These are phyloP conservation scores for Cephalopterus ornatus DNA, from an alignment of 2,113 vertebrate genomes.

Conservation along the genomic window DNA sequence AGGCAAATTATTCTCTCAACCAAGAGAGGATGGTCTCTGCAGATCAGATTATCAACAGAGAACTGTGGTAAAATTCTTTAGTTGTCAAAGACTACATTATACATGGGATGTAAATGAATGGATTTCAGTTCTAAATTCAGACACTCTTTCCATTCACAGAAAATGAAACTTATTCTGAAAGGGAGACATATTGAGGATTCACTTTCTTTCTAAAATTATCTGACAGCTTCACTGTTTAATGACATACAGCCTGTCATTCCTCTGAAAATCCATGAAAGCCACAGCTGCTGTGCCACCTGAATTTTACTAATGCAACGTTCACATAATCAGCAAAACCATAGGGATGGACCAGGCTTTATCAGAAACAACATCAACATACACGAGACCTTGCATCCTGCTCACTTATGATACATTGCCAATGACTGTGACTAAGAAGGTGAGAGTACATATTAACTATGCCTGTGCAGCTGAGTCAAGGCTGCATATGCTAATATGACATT, in stretches of 20 bases:
- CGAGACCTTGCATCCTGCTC: not conserved
- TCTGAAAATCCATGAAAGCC: not conserved
- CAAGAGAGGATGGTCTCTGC: conserved; percentile 8
- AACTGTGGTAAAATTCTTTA: conserved; percentile 1
- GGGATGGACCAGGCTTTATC: not conserved
- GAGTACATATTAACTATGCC: not conserved
- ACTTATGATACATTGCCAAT: not conserved
- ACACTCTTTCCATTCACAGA: conserved; percentile 49
- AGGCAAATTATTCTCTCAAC: conserved; percentile 53
- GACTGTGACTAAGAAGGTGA: not conserved
- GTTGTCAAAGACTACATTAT: conserved; percentile 27
- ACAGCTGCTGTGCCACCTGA: not conserved
- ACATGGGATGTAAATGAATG: conserved; percentile 21
- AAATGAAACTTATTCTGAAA: conserved; percentile 47
- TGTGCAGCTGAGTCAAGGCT: not conserved
- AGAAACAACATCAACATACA: not conserved
- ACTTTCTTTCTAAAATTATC: conserved; percentile 28
- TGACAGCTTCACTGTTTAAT: conserved; percentile 5
- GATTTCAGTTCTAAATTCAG: conserved; percentile 59
- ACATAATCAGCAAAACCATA: not conserved
- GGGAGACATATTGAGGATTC: not conserved
- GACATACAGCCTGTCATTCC: not conserved
- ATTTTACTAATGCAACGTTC: not conserved
- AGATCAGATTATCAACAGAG: conserved; percentile 17
- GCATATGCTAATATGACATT: conserved; percentile 11